Conservation (phyloP, 1,140 invertebrate genomes). For the Eumaeus atala region DNA sequence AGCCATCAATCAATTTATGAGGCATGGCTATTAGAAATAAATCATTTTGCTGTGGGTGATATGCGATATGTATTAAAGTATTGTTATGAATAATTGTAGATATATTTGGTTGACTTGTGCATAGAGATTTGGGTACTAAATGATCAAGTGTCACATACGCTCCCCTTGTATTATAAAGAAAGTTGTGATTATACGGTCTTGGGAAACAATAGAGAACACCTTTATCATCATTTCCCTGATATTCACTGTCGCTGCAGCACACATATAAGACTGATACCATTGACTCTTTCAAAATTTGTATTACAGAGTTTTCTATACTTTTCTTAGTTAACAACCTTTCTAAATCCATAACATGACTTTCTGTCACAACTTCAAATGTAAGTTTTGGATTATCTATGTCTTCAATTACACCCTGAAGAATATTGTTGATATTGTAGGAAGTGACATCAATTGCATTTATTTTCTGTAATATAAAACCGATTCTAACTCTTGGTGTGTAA, state of each 20-base stretch:
- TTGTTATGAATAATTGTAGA: slow-evolving; percentile 75
- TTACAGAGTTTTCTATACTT: slow-evolving; percentile 69
- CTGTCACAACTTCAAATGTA: slow-evolving; percentile 46
- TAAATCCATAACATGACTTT: slow-evolving; percentile 38
- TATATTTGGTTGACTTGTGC: slow-evolving; percentile 71
- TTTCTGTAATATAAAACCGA: slow-evolving; percentile 80
- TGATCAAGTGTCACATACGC: slow-evolving; percentile 82
- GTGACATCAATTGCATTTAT: slow-evolving; percentile 79
- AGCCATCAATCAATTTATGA: slow-evolving; percentile 59
- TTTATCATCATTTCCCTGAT: slow-evolving; percentile 78
- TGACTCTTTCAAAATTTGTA: slow-evolving; percentile 73
- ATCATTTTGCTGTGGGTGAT: slow-evolving; percentile 72
- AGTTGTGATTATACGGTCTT: slow-evolving; percentile 75
- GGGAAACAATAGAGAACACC: slow-evolving; percentile 81
- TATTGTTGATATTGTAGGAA: slow-evolving; percentile 64
- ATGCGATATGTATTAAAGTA: slow-evolving; percentile 75
- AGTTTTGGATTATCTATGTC: slow-evolving; percentile 51
- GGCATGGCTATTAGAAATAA: slow-evolving; percentile 72
- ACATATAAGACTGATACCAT: slow-evolving; percentile 78
- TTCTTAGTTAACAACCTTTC: slow-evolving; percentile 65
- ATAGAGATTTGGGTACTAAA: slow-evolving; percentile 77
- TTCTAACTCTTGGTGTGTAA: slow-evolving; percentile 78
- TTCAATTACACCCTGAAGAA: slow-evolving; percentile 77
- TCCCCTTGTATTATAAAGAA: slow-evolving; percentile 77
- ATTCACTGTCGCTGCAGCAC: slow-evolving; percentile 76